phyloP scores from a whole-genome alignment of 2,888 invertebrate species.

The Taenaris catops region DNA sequence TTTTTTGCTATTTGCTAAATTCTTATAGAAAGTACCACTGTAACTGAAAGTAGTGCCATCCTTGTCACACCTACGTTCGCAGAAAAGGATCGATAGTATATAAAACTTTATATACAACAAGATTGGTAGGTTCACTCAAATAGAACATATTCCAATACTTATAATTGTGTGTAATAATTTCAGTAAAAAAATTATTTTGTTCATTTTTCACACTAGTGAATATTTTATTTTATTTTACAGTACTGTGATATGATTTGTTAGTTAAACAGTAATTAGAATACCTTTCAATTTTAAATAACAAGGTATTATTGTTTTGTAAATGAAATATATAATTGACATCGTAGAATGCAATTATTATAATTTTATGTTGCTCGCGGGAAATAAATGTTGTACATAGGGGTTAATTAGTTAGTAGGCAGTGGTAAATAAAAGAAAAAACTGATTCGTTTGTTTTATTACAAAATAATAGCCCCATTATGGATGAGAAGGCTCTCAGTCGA shows the following conservation, averaged over 20 bases:
- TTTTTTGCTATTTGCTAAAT: too few species aligned
- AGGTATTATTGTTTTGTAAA: too few species aligned
- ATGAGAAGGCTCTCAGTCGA: too few species aligned
- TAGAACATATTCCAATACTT: conserved; percentile 22
- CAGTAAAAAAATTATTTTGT: conserved; percentile 7
- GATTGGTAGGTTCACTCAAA: conserved; percentile 11
- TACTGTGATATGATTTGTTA: conserved; percentile 23
- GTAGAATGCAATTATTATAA: conserved; percentile 13
- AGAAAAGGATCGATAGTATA: too few species aligned
- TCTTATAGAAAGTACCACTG: too few species aligned
- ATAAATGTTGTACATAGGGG: conserved; percentile 63
- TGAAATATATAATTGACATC: conserved; percentile 8
- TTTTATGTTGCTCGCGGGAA: conserved; percentile 11
- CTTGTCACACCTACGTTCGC: too few species aligned
- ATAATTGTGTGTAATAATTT: conserved; percentile 8
- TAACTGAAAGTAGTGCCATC: too few species aligned
- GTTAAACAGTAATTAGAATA: too few species aligned
- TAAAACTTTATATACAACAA: conserved; percentile 11
- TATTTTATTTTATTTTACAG: conserved; percentile 7
- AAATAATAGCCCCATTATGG: too few species aligned
- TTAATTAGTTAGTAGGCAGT: conserved; percentile 73
- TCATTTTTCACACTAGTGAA: conserved; percentile 3
- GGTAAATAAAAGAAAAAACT: conserved; percentile 37
- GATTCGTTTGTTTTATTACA: too few species aligned
- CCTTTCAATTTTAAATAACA: too few species aligned